phyloP scores from a whole-genome alignment of 2,888 invertebrate species.

The Heliconius erato region DNA sequence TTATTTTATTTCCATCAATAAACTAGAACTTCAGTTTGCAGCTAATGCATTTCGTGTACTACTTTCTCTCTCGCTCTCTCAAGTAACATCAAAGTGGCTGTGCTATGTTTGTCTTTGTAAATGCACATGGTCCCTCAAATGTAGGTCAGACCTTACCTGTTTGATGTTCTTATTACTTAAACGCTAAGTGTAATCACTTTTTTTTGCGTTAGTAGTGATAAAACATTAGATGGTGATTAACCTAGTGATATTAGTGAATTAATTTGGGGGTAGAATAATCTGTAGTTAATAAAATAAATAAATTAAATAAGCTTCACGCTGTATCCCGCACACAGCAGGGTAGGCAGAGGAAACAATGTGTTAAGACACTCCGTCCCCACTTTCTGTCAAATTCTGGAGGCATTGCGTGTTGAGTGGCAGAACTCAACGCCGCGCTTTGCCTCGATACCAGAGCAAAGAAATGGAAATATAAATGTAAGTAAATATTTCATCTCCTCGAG shows the following conservation, averaged over 20 bases:
- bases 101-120: constrained; percentile 52
- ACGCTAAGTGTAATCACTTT: constrained; percentile 25
- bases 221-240: not conserved
- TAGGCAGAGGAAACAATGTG: no score
- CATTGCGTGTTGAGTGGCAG: no score
- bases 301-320: no score
- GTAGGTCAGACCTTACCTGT: constrained; percentile 55
- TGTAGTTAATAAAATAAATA: no score
- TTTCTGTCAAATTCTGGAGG: no score
- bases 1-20: constrained; percentile 33
- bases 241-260: not conserved
- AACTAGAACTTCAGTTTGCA: constrained; percentile 51
- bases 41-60: constrained; percentile 63
- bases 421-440: no score
- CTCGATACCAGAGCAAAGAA: no score
- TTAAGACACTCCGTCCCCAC: no score
- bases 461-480: no score
- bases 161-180: constrained; percentile 40
- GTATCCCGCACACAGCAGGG: no score
- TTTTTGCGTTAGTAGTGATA: not conserved
- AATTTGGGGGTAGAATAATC: not conserved
- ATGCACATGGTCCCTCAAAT: constrained; percentile 58
- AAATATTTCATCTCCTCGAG: no score
- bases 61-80: constrained; percentile 53
- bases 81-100: constrained; percentile 44